Base-by-base conservation (phyloP, 1,140 invertebrate genomes). In the Bombus vancouverensis region DNA sequence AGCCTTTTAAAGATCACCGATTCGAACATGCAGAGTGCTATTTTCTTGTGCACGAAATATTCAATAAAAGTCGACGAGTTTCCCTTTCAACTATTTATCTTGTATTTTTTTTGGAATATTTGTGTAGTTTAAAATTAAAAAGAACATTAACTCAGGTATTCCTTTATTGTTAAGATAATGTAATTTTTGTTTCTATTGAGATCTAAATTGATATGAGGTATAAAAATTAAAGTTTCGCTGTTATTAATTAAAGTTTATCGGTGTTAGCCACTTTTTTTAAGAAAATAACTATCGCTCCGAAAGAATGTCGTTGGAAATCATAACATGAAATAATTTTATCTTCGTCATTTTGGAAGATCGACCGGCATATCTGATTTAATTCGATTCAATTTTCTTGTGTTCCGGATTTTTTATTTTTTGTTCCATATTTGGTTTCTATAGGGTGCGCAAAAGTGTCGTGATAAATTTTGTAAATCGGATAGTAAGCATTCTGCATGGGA, bases 1-100 rank as follows among this genome's bases (percentile, higher is more conserved):
- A 83, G 65, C 22, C n/a, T 65, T 83, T 25, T 18, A 83, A 78
- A 83, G 65, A 83, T 78, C 82, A 78, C 39, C 81, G 71, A 59
- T 66, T 42, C 65, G n/a, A 57, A 22, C 44, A 13, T 39, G 37
- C 66, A 13, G 65, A 77, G 59, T 71, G n/a, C 65, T 59, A 44
- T 42, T 70, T 25, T 10, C 53, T 28, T 13, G 71, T 25, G 8
- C 42, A 32, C 10, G 18, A 25, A 25, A 42, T 42, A 34, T 44
- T 25, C 39, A 25, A 37, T 25, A 42, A 78, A 12, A 37, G 32
- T 68, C 47, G 18, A 22, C 18, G 18, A 68, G 9, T 3, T 68
- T 25, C 15, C 9, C 18, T 32, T 34, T 34, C 62, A 32, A 18
- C n/a, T 32, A 66, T 68, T 22, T 62, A 34, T 68, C 32, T 18